phyloP scores from a whole-genome alignment of 2,797 vertebrate genomes.

The Alexandromys oeconomus region DNA sequence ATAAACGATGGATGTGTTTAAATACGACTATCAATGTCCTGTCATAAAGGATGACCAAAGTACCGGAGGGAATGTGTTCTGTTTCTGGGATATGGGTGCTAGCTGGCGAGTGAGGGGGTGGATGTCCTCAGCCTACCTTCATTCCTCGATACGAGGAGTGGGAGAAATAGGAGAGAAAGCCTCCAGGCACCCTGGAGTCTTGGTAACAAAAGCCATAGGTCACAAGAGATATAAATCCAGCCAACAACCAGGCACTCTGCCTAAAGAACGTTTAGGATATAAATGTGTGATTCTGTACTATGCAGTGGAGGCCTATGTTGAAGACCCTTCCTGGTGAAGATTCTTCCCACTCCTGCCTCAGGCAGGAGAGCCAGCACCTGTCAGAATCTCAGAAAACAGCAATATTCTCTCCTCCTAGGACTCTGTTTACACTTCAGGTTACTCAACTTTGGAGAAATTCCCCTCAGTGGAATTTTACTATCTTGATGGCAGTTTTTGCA shows the following conservation, averaged over 20 bases:
- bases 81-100: not conserved
- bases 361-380: not conserved
- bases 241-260: not conserved
- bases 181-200: not conserved
- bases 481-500: not conserved
- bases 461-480: slow-evolving; percentile 65
- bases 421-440: slow-evolving; percentile 64
- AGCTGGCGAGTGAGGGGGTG: no score
- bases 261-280: accelerated
- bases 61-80: not conserved
- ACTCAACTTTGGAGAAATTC: slow-evolving; percentile 72
- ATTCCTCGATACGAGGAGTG: not conserved
- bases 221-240: not conserved
- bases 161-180: not conserved
- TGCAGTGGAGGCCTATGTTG: not conserved
- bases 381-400: not conserved
- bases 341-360: not conserved
- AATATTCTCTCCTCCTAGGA: not conserved
- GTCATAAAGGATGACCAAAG: not conserved
- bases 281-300: no score
- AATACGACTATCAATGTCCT: not conserved
- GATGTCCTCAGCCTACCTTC: not conserved
- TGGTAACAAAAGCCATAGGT: not conserved
- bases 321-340: not conserved
- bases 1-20: not conserved